Evolutionary conservation across 2,113 vertebrate genomes (phyloP), one percentile per base, ranked within the genome.

Genomic region (Mixornis gularis): DNA sequence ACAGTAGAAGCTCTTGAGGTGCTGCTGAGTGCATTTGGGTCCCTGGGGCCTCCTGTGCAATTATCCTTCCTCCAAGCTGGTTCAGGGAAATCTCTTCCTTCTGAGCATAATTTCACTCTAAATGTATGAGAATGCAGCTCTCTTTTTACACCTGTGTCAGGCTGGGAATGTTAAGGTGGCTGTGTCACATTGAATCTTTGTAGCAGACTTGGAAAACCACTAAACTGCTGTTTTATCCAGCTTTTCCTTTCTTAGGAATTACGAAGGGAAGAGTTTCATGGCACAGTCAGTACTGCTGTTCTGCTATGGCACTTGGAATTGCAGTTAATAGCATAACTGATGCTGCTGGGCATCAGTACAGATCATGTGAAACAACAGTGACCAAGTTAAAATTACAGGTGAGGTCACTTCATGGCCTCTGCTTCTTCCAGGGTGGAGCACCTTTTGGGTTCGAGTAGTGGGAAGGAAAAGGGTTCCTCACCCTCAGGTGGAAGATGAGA

Each of bases 131-230:
- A 64, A 32, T 19, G 24, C n/a, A 51, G 8, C 22, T 56, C 63
- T 44, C 6, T 52, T 91, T 81, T 48, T 36, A 60, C 20, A 14
- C 8, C 7, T 53, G 2, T 56, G 38, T 53, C 12, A 32, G 29
- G 7, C 22, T 77, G 19, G 30, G 32, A 74, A 15, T 79, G 32
- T 8, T 12, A 15, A 30, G 17, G 46, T 34, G 48, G 10, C 19
- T 52, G 27, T 78, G 70, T 24, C 19, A 13, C 6, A 16, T 10
- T 1, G 1, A 44, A 36, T 71, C 25, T 27, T 70, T 0, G 0
- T 49, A 53, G 63, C 9, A 27, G 19, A 22, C 30, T 30, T 8
- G 2, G 25, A 34, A 84, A 87, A 76, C 9, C 19, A 13, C 49
- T 46, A 30, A 78, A 36, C 25, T 55, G 6, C 10, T 44, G 5